Conservation (phyloP, 2,888 invertebrate species). For the Eucriotettix oculatus region DNA sequence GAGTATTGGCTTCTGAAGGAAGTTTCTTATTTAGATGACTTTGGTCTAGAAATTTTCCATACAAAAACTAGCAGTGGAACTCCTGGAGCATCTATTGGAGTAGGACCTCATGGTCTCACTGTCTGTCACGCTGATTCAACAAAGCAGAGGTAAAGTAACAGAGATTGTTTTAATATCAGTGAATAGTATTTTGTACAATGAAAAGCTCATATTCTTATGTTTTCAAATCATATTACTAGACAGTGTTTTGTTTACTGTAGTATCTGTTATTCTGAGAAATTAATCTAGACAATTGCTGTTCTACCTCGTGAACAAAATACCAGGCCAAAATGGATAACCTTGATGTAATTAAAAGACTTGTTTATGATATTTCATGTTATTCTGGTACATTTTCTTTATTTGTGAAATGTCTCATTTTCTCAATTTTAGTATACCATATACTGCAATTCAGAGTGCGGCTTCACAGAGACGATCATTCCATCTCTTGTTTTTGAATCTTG, state of each 20-base stretch:
- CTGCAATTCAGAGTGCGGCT: conserved; percentile 63
- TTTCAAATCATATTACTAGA: background rate
- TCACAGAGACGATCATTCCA: conserved; percentile 59
- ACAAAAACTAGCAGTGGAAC: conserved; percentile 43
- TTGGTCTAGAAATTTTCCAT: conserved; percentile 71
- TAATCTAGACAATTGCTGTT: too few species aligned
- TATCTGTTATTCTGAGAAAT: background rate
- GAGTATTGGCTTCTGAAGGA: conserved; percentile 72
- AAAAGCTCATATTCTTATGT: background rate
- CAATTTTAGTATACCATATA: conserved; percentile 53
- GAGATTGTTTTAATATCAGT: background rate
- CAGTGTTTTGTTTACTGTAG: background rate
- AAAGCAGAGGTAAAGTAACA: conserved; percentile 12
- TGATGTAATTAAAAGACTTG: background rate
- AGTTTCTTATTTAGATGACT: conserved; percentile 60
- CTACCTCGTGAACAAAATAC: too few species aligned
- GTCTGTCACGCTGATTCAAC: conserved; percentile 37
- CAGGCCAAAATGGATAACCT: too few species aligned
- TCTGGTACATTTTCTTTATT: background rate
- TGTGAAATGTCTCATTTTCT: background rate
- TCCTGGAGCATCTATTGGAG: conserved; percentile 38
- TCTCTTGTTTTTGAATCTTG: conserved; percentile 51
- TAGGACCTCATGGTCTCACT: conserved; percentile 70
- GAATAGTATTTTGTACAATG: background rate
- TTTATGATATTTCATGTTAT: background rate